Conservation (phyloP, 2,113 vertebrate genomes). For the Labeo rohita region DNA sequence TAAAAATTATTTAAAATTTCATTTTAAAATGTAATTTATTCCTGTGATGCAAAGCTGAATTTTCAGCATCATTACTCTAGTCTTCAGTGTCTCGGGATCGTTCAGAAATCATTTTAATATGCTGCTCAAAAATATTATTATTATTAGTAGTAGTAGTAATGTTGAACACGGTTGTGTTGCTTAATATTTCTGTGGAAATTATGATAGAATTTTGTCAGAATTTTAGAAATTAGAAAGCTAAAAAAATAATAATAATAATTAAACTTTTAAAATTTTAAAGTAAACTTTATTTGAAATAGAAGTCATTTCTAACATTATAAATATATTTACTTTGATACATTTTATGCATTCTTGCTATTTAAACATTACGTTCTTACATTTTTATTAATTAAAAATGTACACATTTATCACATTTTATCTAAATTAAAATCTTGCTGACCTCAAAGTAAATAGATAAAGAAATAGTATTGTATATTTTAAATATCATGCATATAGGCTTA, state of each 20-base stretch:
- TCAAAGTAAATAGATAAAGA: background rate
- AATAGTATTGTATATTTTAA: background rate
- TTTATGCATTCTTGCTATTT: background rate
- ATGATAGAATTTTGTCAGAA: too few species aligned
- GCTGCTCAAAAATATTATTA: too few species aligned
- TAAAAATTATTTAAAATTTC: too few species aligned
- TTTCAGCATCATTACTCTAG: background rate
- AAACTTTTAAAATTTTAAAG: too few species aligned
- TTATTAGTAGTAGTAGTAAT: too few species aligned
- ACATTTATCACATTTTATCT: too few species aligned
- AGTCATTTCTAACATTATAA: too few species aligned
- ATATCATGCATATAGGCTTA: background rate
- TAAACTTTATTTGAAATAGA: too few species aligned
- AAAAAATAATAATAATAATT: too few species aligned
- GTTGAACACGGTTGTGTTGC: background rate
- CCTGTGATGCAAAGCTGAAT: background rate
- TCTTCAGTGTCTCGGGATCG: background rate
- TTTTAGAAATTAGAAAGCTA: too few species aligned
- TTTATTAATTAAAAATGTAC: too few species aligned
- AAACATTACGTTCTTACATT: background rate
- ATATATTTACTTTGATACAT: too few species aligned
- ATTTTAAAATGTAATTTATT: background rate
- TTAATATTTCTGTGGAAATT: background rate
- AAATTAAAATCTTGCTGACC: background rate
- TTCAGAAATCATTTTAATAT: background rate